These are phyloP conservation scores for Thysanoteuthis rhombus DNA, from an alignment of 2,888 invertebrate species.

Conservation along the genomic window DNA sequence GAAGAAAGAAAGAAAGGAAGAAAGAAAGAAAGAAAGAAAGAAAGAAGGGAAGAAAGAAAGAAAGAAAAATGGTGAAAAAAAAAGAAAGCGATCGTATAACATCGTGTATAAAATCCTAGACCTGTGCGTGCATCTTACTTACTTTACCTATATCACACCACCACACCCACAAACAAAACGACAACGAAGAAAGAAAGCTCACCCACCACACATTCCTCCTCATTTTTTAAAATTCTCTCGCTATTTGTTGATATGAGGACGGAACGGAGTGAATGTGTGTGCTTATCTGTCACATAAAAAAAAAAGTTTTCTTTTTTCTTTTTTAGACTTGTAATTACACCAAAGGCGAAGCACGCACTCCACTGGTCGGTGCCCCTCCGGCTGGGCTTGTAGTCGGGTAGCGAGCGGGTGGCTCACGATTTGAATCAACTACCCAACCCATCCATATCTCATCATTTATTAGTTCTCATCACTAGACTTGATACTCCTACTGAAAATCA, in stretches of 20 bases:
- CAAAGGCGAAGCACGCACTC: not conserved
- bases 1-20: not conserved
- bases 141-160: not conserved
- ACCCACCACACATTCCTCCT: not conserved
- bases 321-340: not conserved
- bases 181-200: not conserved
- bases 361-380: not conserved
- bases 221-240: not conserved
- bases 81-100: too few relatives aligned
- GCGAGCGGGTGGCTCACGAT: not conserved
- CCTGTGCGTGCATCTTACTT: not conserved
- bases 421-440: not conserved
- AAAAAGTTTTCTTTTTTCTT: not conserved
- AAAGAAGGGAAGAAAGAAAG: not conserved
- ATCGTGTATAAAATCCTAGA: not conserved
- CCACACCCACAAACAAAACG: not conserved
- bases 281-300: not conserved
- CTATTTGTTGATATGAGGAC: not conserved
- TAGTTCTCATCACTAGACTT: not conserved
- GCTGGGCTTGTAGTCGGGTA: not conserved
- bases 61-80: not conserved
- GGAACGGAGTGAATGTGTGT: not conserved
- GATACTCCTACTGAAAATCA: not conserved
- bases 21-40: not conserved
- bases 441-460: not conserved